phyloP scores from a whole-genome alignment of 2,113 vertebrate species.

The Pangasianodon gigas region DNA sequence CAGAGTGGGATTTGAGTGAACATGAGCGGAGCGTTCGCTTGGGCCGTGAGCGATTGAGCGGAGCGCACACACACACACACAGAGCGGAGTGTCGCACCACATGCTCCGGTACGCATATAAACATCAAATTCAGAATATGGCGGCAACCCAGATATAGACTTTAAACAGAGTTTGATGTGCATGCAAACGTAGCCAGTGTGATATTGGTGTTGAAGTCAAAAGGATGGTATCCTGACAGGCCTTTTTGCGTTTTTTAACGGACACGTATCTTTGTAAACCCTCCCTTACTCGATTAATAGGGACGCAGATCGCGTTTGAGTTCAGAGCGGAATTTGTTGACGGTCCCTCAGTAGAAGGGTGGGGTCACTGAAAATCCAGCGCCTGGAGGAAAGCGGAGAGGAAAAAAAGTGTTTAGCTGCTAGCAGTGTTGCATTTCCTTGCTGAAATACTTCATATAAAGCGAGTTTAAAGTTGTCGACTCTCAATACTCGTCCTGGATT shows the following conservation, averaged over 20 bases:
- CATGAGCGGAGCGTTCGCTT: no score
- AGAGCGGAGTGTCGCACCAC: no score
- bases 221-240: no score
- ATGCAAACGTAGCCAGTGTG: no score
- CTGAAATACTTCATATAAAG: background rate
- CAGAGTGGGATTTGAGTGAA: no score
- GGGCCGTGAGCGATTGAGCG: no score
- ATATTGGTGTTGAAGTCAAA: no score
- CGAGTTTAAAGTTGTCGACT: background rate
- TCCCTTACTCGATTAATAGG: background rate
- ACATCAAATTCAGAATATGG: no score
- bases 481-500: background rate
- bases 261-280: background rate
- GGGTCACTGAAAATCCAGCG: slow-evolving; percentile 12
- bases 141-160: no score
- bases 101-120: no score
- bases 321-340: background rate
- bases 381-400: background rate
- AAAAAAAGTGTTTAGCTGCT: background rate
- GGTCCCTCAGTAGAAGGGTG: slow-evolving; percentile 26
- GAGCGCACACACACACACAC: no score
- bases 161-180: no score
- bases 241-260: background rate
- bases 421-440: background rate
- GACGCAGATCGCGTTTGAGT: background rate